phyloP scores from a whole-genome alignment of 1,140 invertebrate genomes.

The Ladona fulva region DNA sequence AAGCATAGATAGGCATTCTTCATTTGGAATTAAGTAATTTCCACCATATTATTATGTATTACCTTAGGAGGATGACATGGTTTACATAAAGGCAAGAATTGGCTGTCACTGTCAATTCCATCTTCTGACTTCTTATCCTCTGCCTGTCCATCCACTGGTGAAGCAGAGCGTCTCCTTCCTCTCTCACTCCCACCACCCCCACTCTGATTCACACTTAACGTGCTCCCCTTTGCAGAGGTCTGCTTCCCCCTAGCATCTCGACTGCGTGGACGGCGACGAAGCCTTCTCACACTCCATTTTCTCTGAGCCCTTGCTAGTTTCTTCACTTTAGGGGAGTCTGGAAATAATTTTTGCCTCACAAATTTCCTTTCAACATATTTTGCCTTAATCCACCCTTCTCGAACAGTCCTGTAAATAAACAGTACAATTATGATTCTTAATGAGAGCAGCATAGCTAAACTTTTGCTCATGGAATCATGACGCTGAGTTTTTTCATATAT shows the following conservation, averaged over 20 bases:
- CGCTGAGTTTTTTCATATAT: no score
- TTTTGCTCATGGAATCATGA: no score
- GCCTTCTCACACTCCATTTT: conserved; percentile 57
- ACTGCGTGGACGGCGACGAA: conserved; percentile 44
- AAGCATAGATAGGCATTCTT: no score
- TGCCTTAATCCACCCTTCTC: conserved; percentile 66
- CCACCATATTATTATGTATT: no score
- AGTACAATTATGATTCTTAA: no score
- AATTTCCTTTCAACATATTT: conserved; percentile 63
- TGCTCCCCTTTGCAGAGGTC: not conserved
- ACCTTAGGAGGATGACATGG: no score
- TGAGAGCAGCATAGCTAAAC: no score
- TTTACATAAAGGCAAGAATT: no score
- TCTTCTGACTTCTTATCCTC: no score
- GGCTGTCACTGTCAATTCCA: no score
- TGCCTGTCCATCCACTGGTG: not conserved
- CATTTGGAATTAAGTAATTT: no score
- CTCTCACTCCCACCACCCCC: not conserved
- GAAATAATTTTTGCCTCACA: conserved; percentile 38
- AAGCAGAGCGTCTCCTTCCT: not conserved
- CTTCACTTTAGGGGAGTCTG: conserved; percentile 12
- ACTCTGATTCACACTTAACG: not conserved
- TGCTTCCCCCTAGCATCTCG: conserved; percentile 32
- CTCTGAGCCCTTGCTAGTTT: conserved; percentile 30
- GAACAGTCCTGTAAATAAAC: conserved; percentile 45